phyloP scores from a whole-genome alignment of 2,797 vertebrate species.

The Spondyliosoma cantharus region DNA sequence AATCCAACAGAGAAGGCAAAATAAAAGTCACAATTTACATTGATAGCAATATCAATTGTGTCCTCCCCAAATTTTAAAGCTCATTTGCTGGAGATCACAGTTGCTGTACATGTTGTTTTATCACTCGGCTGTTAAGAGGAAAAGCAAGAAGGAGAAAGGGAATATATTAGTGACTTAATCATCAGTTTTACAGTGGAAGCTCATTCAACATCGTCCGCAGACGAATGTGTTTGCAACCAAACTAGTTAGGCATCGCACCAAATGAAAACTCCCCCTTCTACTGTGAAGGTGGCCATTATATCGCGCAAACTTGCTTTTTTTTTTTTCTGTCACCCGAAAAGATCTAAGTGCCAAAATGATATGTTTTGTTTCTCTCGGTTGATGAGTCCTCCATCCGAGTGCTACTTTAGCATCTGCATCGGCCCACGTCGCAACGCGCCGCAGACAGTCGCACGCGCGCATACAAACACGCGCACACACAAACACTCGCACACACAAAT shows the following conservation, averaged over 20 bases:
- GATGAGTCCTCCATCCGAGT: slow-evolving; percentile 65
- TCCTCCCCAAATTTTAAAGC: slow-evolving; percentile 60
- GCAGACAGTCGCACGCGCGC: slow-evolving; percentile 31
- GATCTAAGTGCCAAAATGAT: slow-evolving; percentile 55
- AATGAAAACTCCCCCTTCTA: slow-evolving; percentile 49
- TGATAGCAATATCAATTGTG: slow-evolving; percentile 68
- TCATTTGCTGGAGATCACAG: slow-evolving; percentile 62
- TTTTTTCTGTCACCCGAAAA: slow-evolving; percentile 21
- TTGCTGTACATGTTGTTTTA: slow-evolving; percentile 59
- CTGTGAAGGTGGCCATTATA: slow-evolving; percentile 49
- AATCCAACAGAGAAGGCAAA: slow-evolving; percentile 67
- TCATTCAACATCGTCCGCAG: slow-evolving; percentile 32
- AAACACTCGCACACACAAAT: slow-evolving; percentile 60
- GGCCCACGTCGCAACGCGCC: slow-evolving; percentile 38
- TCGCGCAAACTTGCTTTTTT: slow-evolving; percentile 48
- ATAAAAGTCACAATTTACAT: slow-evolving; percentile 66
- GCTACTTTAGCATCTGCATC: slow-evolving; percentile 69
- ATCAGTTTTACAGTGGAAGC: slow-evolving; percentile 46
- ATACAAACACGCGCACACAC: no score
- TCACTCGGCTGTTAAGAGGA: slow-evolving; percentile 46
- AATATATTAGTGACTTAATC: slow-evolving; percentile 37
- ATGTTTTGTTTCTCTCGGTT: slow-evolving; percentile 62
- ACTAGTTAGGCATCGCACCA: slow-evolving; percentile 19
- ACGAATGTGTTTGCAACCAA: slow-evolving; percentile 44
- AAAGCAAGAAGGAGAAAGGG: slow-evolving; percentile 17